Evolutionary conservation across 2,113 vertebrate species (phyloP).

Genomic region (Entomyzon cyanotis): DNA sequence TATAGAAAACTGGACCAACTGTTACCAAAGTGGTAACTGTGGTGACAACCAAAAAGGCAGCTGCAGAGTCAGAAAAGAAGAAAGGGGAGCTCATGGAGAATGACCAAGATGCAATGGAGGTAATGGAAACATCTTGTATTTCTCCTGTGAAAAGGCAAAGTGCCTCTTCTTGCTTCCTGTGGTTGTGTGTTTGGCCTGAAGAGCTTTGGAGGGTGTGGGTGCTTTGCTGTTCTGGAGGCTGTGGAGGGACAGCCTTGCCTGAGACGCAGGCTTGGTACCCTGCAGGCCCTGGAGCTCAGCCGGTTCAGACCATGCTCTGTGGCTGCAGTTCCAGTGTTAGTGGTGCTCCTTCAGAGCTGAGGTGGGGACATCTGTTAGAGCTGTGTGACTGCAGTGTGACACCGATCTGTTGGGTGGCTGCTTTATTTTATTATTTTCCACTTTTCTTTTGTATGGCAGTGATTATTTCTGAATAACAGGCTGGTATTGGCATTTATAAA

Average conservation of each 20-base stretch:
- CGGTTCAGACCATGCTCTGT: background rate
- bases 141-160: background rate
- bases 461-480: background rate
- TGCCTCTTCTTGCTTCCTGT: background rate
- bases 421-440: background rate
- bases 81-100: slow-evolving; percentile 99
- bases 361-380: background rate
- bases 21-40: slow-evolving; percentile 96
- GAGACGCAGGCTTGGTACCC: too few species aligned
- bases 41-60: slow-evolving; percentile 91
- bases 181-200: background rate
- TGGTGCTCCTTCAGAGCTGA: background rate
- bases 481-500: background rate
- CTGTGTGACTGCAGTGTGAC: background rate
- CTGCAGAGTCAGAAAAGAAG: slow-evolving; percentile 87
- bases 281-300: background rate
- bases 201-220: background rate
- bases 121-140: slow-evolving; percentile 42
- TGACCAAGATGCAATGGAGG: slow-evolving; percentile 99
- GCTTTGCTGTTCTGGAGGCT: background rate
- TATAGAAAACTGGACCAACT: slow-evolving; percentile 89
- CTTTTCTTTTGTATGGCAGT: background rate
- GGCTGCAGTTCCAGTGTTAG: background rate
- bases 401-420: background rate
- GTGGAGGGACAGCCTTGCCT: background rate